phyloP scores from a whole-genome alignment of 2,888 invertebrate genomes.

The Abrostola tripartita region DNA sequence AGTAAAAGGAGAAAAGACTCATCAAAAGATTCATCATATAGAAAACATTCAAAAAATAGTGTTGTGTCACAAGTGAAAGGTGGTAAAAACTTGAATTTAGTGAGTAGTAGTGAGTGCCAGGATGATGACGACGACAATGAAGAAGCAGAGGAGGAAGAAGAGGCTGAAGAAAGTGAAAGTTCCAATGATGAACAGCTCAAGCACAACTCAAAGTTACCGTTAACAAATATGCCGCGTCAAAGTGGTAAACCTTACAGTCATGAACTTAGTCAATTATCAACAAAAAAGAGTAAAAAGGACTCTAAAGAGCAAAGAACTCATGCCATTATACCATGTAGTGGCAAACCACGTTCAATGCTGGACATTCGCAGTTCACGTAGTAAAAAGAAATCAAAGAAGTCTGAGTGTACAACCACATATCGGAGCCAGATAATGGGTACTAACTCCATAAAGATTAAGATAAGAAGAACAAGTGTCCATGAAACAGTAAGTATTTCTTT shows the following conservation, averaged over 20 bases:
- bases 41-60: conserved; percentile 75
- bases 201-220: conserved; percentile 84
- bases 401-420: conserved; percentile 83
- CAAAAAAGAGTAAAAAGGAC: conserved; percentile 83
- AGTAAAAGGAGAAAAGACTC: conserved; percentile 81
- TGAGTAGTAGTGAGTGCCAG: conserved; percentile 85
- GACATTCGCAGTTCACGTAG: conserved; percentile 81
- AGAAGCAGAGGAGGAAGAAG: conserved; percentile 61
- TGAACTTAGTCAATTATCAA: conserved; percentile 88
- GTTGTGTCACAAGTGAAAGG: conserved; percentile 81
- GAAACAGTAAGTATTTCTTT: conserved; percentile 74
- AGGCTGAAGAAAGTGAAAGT: conserved; percentile 71
- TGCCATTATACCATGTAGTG: conserved; percentile 82
- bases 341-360: conserved; percentile 86
- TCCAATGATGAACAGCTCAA: conserved; percentile 85
- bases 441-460: conserved; percentile 91
- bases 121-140: conserved; percentile 72
- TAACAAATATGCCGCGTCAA: conserved; percentile 78
- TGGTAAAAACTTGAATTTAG: conserved; percentile 87
- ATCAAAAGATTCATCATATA: conserved; percentile 77
- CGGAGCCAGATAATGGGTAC: conserved; percentile 90
- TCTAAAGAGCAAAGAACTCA: conserved; percentile 79
- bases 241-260: conserved; percentile 88
- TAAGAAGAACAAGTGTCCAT: conserved; percentile 89
- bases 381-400: conserved; percentile 85